Percentiles rank a stretch among this genome's conserved stretches.
Conservation (phyloP, 2,113 vertebrate species). For the Epinephelus cyanopodus region DNA sequence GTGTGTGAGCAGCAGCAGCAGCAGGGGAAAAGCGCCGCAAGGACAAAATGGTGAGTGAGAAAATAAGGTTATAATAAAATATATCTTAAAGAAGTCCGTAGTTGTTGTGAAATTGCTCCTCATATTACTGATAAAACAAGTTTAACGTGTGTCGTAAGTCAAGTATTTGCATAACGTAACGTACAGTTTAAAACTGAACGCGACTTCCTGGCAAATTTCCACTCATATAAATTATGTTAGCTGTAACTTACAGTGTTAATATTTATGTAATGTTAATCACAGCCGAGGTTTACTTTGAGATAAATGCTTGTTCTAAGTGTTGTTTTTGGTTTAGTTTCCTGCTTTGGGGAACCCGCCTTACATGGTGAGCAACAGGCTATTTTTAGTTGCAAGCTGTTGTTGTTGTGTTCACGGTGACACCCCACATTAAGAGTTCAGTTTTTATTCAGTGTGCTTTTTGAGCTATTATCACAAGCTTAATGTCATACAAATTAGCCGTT, state of each 20-base stretch:
- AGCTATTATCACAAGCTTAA: not conserved
- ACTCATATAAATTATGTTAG: no score
- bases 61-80: not conserved
- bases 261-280: not conserved
- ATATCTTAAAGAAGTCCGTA: not conserved
- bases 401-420: not conserved
- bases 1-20: no score
- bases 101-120: no score
- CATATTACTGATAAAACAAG: not conserved
- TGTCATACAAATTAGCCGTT: not conserved
- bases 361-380: constrained; percentile 12
- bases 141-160: not conserved
- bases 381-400: not conserved
- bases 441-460: no score
- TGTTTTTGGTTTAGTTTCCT: not conserved
- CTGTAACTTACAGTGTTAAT: not conserved
- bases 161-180: no score
- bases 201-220: no score
- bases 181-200: not conserved
- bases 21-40: not conserved
- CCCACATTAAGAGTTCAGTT: not conserved
- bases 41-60: not conserved
- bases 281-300: not conserved
- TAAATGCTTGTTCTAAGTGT: not conserved
- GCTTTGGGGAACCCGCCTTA: not conserved